Conservation (phyloP, 2,113 vertebrate species). For the Tragelaphus buxtoni region DNA sequence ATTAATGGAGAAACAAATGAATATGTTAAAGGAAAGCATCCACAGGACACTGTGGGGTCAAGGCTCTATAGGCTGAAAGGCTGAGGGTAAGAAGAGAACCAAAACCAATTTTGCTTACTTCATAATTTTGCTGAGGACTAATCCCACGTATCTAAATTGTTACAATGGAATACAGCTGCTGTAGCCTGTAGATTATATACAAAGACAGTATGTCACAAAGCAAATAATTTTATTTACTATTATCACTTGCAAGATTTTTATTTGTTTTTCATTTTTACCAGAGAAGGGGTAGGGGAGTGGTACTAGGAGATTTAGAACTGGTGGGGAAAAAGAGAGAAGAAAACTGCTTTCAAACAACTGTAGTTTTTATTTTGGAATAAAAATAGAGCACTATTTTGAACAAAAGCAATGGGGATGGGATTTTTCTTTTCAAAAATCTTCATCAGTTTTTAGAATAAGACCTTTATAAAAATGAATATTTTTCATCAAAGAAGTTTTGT, state of each 20-base stretch:
- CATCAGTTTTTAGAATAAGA: slow-evolving; percentile 28
- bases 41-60: background rate
- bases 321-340: background rate
- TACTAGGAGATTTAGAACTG: background rate
- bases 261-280: slow-evolving; percentile 38
- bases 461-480: slow-evolving; percentile 31
- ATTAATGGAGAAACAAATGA: background rate
- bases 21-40: background rate
- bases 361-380: background rate
- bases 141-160: background rate
- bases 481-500: slow-evolving; percentile 40
- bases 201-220: background rate
- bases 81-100: background rate
- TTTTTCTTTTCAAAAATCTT: slow-evolving; percentile 21
- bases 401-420: background rate
- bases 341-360: background rate
- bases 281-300: background rate
- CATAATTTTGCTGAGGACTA: background rate
- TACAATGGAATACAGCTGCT: background rate
- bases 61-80: background rate
- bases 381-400: slow-evolving; percentile 28
- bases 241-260: background rate
- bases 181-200: background rate
- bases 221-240: background rate
- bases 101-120: background rate